Evolutionary conservation across 2,113 vertebrate genomes (phyloP).

Genomic region (Festucalex cinctus): DNA sequence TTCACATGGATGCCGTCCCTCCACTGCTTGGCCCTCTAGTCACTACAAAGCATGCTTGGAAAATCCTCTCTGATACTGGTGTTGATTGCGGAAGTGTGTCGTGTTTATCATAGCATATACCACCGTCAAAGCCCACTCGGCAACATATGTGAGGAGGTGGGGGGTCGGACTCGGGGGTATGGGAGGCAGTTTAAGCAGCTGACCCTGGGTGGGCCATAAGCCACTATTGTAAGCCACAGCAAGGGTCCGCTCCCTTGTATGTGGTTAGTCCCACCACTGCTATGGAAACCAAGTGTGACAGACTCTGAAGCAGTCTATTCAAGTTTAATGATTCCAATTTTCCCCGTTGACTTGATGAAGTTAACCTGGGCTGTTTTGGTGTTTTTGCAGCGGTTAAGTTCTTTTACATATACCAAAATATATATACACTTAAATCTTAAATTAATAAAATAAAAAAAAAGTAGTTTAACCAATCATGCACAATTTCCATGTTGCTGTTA

Average conservation of each 20-base stretch:
- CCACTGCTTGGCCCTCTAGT: too few relatives aligned
- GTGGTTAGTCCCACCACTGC: background rate
- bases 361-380: background rate
- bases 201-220: slow-evolving; percentile 15
- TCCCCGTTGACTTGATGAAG: too few relatives aligned
- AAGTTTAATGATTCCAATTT: too few relatives aligned
- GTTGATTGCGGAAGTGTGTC: too few relatives aligned
- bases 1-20: too few relatives aligned
- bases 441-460: too few relatives aligned
- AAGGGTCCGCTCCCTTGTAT: background rate
- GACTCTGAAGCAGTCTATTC: background rate
- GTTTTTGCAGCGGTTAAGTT: background rate
- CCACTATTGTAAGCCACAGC: background rate
- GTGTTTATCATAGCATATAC: slow-evolving; percentile 38
- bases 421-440: too few relatives aligned
- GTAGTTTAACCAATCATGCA: too few relatives aligned
- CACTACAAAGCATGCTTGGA: too few relatives aligned
- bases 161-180: background rate
- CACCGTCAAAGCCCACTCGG: slow-evolving; percentile 10
- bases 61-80: too few relatives aligned
- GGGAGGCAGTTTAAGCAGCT: slow-evolving; percentile 34
- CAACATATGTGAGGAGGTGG: slow-evolving; percentile 37
- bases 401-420: background rate
- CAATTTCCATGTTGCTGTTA: background rate
- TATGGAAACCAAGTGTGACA: background rate